Evolutionary conservation across 2,797 vertebrate genomes (phyloP), one percentile per base, ranked within the genome.

Genomic region (Coccyzus lansbergi): DNA sequence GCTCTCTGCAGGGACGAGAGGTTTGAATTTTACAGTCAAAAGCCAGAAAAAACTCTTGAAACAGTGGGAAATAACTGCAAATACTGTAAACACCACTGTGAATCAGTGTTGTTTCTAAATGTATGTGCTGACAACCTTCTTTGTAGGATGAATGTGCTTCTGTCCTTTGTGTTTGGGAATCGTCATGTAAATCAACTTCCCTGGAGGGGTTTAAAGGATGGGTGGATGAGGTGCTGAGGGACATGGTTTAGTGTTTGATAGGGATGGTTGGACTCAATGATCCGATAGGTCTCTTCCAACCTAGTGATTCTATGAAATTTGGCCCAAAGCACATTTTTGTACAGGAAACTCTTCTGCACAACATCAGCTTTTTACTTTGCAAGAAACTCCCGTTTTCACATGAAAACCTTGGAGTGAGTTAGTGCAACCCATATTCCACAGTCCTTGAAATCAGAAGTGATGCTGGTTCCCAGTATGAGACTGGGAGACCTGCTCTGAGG

Each of bases 101-200:
- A 38, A 38, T 2, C 68, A 26, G 28, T 6, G 16, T 4, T 67
- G 29, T 48, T 83, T 34, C 26, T 48, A 9, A 19, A 42, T 1
- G 4, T 22, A 17, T 0, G 12, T 36, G 16, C 22, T 7, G 15
- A 3, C 0, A 0, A 36, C 19, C 13, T 64, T 12, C 46, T 40
- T 44, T 40, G 6, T 1, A 33, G 24, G 34, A 15, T 21, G 7
- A 72, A 18, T 16, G 60, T 7, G 12, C 3, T 60, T 80, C 15
- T 60, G n/a, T 12, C 1, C 20, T 31, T 22, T 71, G 12, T 20
- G 22, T 31, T 55, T 51, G 22, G 33, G 46, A 68, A 31, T 53
- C 63, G 15, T 5, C 31, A 4, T 2, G 28, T 18, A 40, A 7
- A n/a, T n/a, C n/a, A n/a, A n/a, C n/a, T n/a, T n/a, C n/a, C n/a